These are phyloP conservation scores for Saxidomus purpurata DNA, from an alignment of 1,140 invertebrate species.

Conservation along the genomic window DNA sequence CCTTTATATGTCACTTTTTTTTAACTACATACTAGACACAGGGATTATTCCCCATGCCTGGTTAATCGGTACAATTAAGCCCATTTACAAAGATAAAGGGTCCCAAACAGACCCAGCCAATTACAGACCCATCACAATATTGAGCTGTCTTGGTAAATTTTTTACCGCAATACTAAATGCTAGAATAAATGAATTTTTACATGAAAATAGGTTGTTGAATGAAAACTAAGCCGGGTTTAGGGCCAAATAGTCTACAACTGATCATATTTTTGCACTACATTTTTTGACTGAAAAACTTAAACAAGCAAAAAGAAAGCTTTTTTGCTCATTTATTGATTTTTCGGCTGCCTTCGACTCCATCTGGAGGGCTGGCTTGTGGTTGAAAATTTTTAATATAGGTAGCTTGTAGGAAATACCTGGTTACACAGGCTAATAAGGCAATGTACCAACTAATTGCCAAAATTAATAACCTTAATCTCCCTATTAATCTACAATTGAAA, in stretches of 20 bases:
- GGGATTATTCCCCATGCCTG: slow-evolving; percentile 27
- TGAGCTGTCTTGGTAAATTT: slow-evolving; percentile 33
- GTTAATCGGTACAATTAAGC: slow-evolving; percentile 22
- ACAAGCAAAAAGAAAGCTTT: neutral
- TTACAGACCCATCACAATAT: slow-evolving; percentile 42
- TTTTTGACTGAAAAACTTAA: neutral
- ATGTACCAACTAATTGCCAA: too few species aligned
- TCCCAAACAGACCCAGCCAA: neutral
- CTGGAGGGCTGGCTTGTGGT: neutral
- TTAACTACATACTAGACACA: too few species aligned
- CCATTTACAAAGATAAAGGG: slow-evolving; percentile 54
- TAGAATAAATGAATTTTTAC: neutral
- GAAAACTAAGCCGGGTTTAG: slow-evolving; percentile 5
- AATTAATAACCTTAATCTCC: slow-evolving; percentile 20
- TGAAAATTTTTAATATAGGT: slow-evolving; percentile 7
- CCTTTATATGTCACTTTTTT: too few species aligned
- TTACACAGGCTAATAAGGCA: slow-evolving; percentile 9
- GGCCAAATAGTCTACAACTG: neutral
- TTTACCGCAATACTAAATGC: slow-evolving; percentile 15
- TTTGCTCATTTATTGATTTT: too few species aligned
- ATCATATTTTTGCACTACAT: slow-evolving; percentile 29
- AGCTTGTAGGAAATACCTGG: neutral
- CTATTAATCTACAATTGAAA: slow-evolving; percentile 20
- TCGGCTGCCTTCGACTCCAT: neutral
- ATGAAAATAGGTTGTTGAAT: neutral